phyloP scores from a whole-genome alignment of 2,113 vertebrate genomes.

The Acrocephalus kingi region DNA sequence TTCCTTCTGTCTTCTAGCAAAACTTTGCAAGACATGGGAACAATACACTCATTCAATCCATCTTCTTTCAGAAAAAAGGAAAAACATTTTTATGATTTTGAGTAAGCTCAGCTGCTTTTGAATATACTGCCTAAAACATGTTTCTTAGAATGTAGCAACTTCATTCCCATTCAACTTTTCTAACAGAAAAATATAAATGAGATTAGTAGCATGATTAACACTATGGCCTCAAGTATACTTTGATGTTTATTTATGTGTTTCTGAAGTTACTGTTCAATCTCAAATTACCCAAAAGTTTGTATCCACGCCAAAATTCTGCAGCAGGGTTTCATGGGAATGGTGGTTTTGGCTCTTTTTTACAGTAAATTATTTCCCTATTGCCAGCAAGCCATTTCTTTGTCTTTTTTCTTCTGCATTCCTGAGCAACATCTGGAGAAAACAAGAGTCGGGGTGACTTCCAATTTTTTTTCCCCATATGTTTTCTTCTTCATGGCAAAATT shows the following conservation, averaged over 20 bases:
- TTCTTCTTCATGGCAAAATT: neutral
- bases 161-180: neutral
- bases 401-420: neutral
- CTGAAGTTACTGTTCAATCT: neutral
- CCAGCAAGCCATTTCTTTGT: neutral
- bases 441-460: neutral
- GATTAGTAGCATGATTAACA: neutral
- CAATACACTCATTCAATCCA: neutral
- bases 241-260: constrained; percentile 11
- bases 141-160: neutral
- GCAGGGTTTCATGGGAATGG: neutral
- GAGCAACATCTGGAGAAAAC: neutral
- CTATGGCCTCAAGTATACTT: neutral
- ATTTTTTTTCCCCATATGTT: neutral
- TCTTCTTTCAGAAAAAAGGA: neutral
- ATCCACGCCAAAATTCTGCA: neutral
- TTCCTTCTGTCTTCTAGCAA: neutral
- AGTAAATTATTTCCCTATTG: neutral
- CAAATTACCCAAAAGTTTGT: neutral
- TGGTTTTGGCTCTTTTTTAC: neutral
- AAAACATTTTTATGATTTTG: neutral
- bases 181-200: neutral
- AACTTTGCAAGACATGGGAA: neutral
- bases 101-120: neutral
- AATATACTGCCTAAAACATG: neutral